Conservation (phyloP, 2,888 invertebrate species). For the Dendrolimus houi region DNA sequence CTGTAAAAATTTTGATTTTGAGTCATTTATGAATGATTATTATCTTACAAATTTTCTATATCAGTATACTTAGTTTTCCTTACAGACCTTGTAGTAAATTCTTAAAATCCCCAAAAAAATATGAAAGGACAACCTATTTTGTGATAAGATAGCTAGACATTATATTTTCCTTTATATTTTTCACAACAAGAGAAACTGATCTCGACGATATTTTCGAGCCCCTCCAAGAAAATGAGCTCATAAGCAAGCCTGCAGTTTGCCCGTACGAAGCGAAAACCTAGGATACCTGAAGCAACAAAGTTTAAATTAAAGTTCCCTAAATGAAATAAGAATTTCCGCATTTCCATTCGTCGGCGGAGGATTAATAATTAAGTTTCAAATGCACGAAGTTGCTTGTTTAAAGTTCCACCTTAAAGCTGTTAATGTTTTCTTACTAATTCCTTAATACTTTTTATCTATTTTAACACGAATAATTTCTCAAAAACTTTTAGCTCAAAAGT, state of each 20-base stretch:
- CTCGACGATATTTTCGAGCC: conserved; percentile 74
- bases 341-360: conserved; percentile 24
- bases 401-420: background rate
- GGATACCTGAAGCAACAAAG: conserved; percentile 58
- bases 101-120: too few relatives aligned
- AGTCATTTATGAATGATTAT: too few relatives aligned
- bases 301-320: conserved; percentile 68
- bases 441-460: background rate
- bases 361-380: conserved; percentile 38
- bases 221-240: conserved; percentile 70
- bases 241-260: conserved; percentile 67
- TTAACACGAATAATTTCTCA: background rate
- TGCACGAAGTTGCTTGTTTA: conserved; percentile 24
- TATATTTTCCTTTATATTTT: conserved; percentile 56
- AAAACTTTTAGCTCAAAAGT: conserved; percentile 1
- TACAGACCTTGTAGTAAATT: too few relatives aligned
- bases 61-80: too few relatives aligned
- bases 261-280: conserved; percentile 55
- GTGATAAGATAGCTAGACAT: background rate
- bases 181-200: conserved; percentile 74
- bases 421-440: background rate
- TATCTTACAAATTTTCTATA: too few relatives aligned
- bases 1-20: too few relatives aligned
- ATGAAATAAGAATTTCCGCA: conserved; percentile 49
- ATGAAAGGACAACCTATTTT: too few relatives aligned